These are phyloP conservation scores for Phoxinus dragarum DNA, from an alignment of 2,797 vertebrate species.

Conservation along the genomic window DNA sequence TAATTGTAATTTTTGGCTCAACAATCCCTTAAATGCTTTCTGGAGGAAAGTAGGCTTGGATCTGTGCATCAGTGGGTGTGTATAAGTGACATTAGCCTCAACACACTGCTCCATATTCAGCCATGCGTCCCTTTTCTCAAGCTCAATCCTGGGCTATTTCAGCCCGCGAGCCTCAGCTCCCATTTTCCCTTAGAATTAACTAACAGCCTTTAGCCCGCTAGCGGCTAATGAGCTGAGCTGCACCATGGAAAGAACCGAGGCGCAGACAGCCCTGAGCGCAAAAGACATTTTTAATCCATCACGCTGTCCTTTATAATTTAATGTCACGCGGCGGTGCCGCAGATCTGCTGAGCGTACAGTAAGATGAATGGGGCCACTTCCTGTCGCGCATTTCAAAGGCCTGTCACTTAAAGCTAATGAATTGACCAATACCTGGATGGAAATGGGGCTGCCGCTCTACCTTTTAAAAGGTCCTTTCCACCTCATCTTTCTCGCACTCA, in stretches of 20 bases:
- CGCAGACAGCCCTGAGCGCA: slow-evolving; percentile 22
- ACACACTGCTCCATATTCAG: slow-evolving; percentile 10
- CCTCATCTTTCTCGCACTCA: slow-evolving; percentile 28
- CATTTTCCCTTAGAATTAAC: slow-evolving; percentile 25
- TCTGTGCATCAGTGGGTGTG: not conserved
- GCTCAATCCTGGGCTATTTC: slow-evolving; percentile 14
- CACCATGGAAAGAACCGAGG: slow-evolving; percentile 30
- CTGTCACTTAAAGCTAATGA: slow-evolving; percentile 53
- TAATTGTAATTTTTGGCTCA: not conserved
- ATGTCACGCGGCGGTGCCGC: slow-evolving; percentile 21
- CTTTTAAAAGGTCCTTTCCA: slow-evolving; percentile 24
- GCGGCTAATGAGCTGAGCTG: slow-evolving; percentile 28
- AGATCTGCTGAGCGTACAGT: slow-evolving; percentile 43
- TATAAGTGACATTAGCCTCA: not conserved
- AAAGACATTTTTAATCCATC: slow-evolving; percentile 49
- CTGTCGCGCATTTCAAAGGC: slow-evolving; percentile 14
- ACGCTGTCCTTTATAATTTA: slow-evolving; percentile 52
- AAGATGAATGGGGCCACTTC: slow-evolving; percentile 40
- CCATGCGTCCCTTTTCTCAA: not conserved
- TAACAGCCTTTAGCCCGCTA: slow-evolving; percentile 29
- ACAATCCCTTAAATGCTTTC: not conserved
- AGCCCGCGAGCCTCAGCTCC: not conserved
- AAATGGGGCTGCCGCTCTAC: not conserved
- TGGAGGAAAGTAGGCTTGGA: not conserved
- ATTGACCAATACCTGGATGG: slow-evolving; percentile 32